Evolutionary conservation across 2,888 invertebrate genomes (phyloP).

Genomic region (Drosophila anomalipes): DNA sequence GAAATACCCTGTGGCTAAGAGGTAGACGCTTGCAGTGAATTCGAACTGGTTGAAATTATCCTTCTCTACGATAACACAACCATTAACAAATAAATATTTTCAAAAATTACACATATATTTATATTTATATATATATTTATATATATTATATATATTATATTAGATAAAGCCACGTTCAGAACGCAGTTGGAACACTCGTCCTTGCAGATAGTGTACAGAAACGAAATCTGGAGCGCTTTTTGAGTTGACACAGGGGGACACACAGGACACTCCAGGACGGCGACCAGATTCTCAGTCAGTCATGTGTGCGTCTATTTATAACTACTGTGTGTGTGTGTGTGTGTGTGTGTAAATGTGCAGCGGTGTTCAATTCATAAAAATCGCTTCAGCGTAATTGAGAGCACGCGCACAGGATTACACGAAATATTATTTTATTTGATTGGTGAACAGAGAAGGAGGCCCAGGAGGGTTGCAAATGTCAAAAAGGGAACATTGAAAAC

Average conservation of each 20-base stretch:
- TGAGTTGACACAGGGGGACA: not conserved
- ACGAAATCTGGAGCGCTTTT: constrained; percentile 7
- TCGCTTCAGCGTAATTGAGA: constrained; percentile 72
- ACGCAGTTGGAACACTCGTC: too few relatives aligned
- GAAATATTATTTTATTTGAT: constrained; percentile 59
- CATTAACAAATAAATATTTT: not conserved
- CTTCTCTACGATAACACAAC: not conserved
- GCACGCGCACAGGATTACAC: constrained; percentile 74
- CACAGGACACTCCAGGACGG: constrained; percentile 5
- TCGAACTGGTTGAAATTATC: not conserved
- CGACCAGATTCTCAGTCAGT: constrained; percentile 2
- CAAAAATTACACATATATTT: not conserved
- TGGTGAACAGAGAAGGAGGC: constrained; percentile 8
- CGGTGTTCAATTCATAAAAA: constrained; percentile 43
- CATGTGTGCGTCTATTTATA: constrained; percentile 9
- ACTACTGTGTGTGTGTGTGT: constrained; percentile 1
- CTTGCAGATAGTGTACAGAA: constrained; percentile 2
- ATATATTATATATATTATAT: too few relatives aligned
- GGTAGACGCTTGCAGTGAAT: not conserved
- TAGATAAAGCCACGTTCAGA: not conserved
- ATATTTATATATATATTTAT: not conserved
- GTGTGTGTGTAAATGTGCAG: constrained; percentile 22
- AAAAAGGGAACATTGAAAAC: constrained; percentile 39
- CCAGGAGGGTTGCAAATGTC: constrained; percentile 51
- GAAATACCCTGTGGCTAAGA: not conserved